Base-by-base conservation (phyloP, 1,140 invertebrate species). In the Matsumurasca onukii region DNA sequence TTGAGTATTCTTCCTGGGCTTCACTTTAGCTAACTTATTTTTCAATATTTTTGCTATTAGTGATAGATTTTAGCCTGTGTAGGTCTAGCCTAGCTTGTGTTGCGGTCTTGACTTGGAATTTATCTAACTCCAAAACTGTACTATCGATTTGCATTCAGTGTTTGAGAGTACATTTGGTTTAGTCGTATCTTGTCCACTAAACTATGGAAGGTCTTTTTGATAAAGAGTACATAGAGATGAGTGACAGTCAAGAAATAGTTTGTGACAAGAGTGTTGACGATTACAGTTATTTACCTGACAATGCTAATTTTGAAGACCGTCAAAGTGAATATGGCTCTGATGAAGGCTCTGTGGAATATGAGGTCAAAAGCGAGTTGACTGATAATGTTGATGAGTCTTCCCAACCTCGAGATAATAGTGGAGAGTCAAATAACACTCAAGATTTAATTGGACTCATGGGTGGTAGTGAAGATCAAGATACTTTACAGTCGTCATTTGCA, bases 221-320 rank as follows among this genome's bases (percentile, higher is more conserved):
- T 25, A 65, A 62, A 64, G 66, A 67, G 45, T 24, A 68, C 31
- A 51, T 49, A 39, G 55, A 22, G 13, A 68, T 70, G 48, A 68
- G 29, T 29, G 31, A 64, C 34, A 67, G 67, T 45, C 65, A 67
- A 55, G 65, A 68, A 29, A 20, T 48, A 15, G 12, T 63, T 17
- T 30, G 66, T 30, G 30, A 22, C 22, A 39, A 48, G 25, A 45
- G 31, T 12, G 22, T 27, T 3, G 62, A 65, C 27, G 62, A 65
- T 31, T 65, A 65, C 24, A 65, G 31, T 65, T 65, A 65, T 27
- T 30, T 39, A 27, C 55, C 55, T 27, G 24, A 22, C 12, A 24
- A 15, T 59, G 45, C 62, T 20, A 65, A 48, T 31, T 65, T 65
- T 65, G 62, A 65, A 45, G 62, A 45, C 22, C 17, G 62, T 17